phyloP scores from a whole-genome alignment of 2,797 vertebrate genomes.

The Acipenser oxyrinchus region DNA sequence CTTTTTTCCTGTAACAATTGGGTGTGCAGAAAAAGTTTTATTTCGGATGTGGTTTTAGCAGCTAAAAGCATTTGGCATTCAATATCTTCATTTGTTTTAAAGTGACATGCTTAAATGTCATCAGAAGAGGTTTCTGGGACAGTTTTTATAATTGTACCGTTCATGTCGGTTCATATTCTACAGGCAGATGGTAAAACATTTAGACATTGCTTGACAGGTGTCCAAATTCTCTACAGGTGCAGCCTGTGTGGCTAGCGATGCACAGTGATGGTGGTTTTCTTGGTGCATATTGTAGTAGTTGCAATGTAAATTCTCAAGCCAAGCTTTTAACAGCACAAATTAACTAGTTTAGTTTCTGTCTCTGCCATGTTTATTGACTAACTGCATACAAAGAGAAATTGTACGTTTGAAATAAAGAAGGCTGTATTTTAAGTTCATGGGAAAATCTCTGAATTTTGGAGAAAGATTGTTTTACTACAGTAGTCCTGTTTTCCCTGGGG shows the following conservation, averaged over 20 bases:
- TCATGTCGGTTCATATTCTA: not conserved
- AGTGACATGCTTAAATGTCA: not conserved
- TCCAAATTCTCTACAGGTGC: not conserved
- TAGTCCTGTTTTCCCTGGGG: too few species aligned
- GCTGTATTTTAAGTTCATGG: too few species aligned
- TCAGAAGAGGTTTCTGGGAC: not conserved
- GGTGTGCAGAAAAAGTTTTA: not conserved
- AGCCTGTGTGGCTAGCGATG: not conserved
- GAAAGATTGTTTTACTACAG: too few species aligned
- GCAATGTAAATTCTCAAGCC: not conserved
- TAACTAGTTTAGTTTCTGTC: not conserved
- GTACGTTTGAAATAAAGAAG: too few species aligned
- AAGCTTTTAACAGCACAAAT: not conserved
- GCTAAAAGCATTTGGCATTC: not conserved
- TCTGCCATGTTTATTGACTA: too few species aligned
- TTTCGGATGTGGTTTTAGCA: not conserved
- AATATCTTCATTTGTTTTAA: not conserved
- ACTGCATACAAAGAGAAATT: too few species aligned
- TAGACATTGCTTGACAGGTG: constrained; percentile 1
- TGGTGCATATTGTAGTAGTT: not conserved
- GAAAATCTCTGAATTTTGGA: too few species aligned
- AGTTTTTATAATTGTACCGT: not conserved
- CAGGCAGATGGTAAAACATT: not conserved
- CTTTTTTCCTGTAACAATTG: not conserved
- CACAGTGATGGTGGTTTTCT: not conserved